These are phyloP conservation scores for Tenrec ecaudatus DNA, from an alignment of 2,113 vertebrate species.

Conservation along the genomic window DNA sequence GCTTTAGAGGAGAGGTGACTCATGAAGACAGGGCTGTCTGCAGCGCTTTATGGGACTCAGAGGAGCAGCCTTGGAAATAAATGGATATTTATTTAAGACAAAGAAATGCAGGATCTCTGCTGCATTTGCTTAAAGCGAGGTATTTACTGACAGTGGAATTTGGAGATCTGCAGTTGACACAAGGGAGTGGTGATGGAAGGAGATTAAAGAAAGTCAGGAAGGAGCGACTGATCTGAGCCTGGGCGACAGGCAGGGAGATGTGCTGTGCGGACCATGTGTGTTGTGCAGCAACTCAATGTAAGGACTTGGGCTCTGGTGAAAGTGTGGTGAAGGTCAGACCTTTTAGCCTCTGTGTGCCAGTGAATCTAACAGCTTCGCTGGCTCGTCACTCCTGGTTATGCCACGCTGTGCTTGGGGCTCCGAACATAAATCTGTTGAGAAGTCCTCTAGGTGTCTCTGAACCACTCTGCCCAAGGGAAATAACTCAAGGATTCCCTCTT, in stretches of 20 bases:
- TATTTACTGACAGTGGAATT: background rate
- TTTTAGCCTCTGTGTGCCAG: background rate
- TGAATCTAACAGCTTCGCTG: background rate
- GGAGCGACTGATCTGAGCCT: background rate
- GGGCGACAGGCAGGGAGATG: background rate
- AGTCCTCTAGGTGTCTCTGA: background rate
- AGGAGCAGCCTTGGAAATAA: background rate
- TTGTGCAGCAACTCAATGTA: too few relatives aligned
- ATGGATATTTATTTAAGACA: background rate
- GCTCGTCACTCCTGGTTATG: background rate
- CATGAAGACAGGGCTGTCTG: rapidly evolving
- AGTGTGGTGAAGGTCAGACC: too few relatives aligned
- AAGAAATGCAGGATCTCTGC: background rate
- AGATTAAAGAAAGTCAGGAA: background rate
- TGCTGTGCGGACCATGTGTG: background rate
- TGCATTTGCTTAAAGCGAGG: too few relatives aligned
- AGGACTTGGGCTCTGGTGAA: background rate
- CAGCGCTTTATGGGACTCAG: background rate
- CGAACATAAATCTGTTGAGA: background rate
- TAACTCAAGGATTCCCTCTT: background rate
- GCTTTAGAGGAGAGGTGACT: background rate
- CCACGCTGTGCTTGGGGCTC: background rate
- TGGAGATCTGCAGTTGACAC: background rate
- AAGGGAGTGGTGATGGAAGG: background rate
- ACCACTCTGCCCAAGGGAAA: background rate